phyloP scores from a whole-genome alignment of 2,113 vertebrate species.

The Fukomys damarensis region DNA sequence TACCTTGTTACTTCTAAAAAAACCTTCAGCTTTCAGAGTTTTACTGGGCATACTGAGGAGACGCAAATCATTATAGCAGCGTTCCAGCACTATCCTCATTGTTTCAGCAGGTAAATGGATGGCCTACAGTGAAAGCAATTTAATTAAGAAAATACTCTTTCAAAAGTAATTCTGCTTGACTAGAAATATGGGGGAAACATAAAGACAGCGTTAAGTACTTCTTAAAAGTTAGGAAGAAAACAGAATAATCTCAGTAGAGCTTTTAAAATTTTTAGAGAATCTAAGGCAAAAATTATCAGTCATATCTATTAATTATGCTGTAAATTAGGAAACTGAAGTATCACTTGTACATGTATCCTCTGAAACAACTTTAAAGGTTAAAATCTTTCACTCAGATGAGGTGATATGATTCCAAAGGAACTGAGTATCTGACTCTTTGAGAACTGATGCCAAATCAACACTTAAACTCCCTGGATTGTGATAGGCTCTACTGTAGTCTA shows the following conservation, averaged over 20 bases:
- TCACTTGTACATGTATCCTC: not conserved
- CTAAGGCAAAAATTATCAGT: constrained; percentile 33
- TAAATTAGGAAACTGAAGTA: constrained; percentile 18
- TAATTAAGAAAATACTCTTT: constrained; percentile 2
- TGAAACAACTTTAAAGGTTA: constrained; percentile 8
- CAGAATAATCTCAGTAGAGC: constrained; percentile 17
- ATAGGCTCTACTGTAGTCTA: not conserved
- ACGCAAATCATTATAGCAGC: constrained; percentile 97
- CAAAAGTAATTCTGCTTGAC: constrained; percentile 33
- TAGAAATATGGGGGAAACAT: not conserved
- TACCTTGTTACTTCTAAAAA: constrained; percentile 99
- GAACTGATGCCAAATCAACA: not conserved
- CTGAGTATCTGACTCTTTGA: not conserved
- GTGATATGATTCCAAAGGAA: not conserved
- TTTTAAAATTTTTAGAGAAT: constrained; percentile 20
- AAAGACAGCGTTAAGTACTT: constrained; percentile 22
- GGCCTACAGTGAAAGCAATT: constrained; percentile 84
- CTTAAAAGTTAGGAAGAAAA: constrained; percentile 2
- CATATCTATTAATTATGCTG: not conserved
- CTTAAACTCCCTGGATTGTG: not conserved
- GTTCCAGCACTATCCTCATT: constrained; percentile 97
- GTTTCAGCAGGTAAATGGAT: constrained; percentile 91
- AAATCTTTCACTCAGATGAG: not conserved
- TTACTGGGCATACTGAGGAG: constrained; percentile 95
- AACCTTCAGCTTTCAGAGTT: constrained; percentile 97